Conservation (phyloP, 1,140 invertebrate species). For the Oncopodura yosiiana region DNA sequence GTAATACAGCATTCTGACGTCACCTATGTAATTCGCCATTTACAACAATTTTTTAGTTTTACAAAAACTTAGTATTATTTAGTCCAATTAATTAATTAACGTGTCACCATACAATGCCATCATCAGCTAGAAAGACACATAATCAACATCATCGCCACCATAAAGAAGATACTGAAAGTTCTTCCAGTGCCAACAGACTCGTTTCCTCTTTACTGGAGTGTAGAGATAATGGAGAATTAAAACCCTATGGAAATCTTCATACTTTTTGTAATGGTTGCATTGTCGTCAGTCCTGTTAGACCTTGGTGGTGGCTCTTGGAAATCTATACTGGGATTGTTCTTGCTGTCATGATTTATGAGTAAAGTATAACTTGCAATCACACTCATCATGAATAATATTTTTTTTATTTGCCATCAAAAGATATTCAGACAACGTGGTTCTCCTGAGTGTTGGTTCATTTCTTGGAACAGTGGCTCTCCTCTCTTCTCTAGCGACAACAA, state of each 20-base stretch:
- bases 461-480: neutral
- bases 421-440: neutral
- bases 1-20: too few relatives aligned
- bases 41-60: too few relatives aligned
- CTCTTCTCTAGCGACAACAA: neutral
- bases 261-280: constrained; percentile 7
- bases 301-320: constrained; percentile 27
- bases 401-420: neutral
- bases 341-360: constrained; percentile 9
- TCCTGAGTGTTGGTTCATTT: neutral
- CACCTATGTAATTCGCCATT: too few relatives aligned
- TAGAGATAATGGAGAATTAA: too few relatives aligned
- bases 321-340: constrained; percentile 4
- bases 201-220: too few relatives aligned
- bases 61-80: too few relatives aligned
- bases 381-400: neutral
- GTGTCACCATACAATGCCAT: too few relatives aligned
- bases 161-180: too few relatives aligned
- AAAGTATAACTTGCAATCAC: neutral
- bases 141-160: too few relatives aligned
- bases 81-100: too few relatives aligned
- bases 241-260: constrained; percentile 16
- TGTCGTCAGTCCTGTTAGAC: constrained; percentile 15
- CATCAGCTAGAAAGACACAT: too few relatives aligned
- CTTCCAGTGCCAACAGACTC: too few relatives aligned